phyloP scores from a whole-genome alignment of 2,113 vertebrate species.

The Scomber scombrus region DNA sequence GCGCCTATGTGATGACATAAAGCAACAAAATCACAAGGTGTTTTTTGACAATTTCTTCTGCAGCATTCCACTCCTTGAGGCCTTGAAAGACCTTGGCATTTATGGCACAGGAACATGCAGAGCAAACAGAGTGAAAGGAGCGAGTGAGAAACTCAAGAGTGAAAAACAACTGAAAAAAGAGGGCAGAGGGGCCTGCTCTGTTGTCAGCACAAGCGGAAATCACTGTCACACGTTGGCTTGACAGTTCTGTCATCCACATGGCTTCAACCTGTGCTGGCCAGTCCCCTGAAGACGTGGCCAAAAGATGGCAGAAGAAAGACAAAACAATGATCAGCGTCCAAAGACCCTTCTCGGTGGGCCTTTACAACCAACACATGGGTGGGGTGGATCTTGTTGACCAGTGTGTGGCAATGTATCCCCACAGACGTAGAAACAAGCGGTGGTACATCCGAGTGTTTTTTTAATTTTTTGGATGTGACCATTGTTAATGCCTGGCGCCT shows the following conservation, averaged over 20 bases:
- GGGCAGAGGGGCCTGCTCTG: not conserved
- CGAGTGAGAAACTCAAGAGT: not conserved
- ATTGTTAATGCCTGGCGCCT: constrained; percentile 28
- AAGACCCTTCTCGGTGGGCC: too few species aligned
- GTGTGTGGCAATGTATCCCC: not conserved
- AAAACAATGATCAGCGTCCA: too few species aligned
- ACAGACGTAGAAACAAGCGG: not conserved
- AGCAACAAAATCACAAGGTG: too few species aligned
- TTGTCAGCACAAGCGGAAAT: constrained; percentile 13
- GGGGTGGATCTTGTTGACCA: too few species aligned
- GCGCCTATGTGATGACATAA: too few species aligned
- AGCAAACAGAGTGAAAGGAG: not conserved
- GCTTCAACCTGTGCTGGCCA: not conserved
- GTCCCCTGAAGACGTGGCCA: not conserved
- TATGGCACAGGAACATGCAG: too few species aligned
- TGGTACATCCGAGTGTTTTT: constrained; percentile 14
- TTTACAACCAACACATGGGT: too few species aligned
- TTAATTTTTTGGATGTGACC: constrained; percentile 17
- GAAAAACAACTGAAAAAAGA: constrained; percentile 2
- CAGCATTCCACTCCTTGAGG: too few species aligned
- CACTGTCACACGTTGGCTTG: constrained; percentile 13
- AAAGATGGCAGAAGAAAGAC: not conserved
- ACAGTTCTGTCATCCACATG: constrained; percentile 23
- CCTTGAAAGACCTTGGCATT: too few species aligned
- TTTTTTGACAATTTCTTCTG: too few species aligned